phyloP scores from a whole-genome alignment of 2,888 invertebrate species.

The Dasysyrphus tricinctus region DNA sequence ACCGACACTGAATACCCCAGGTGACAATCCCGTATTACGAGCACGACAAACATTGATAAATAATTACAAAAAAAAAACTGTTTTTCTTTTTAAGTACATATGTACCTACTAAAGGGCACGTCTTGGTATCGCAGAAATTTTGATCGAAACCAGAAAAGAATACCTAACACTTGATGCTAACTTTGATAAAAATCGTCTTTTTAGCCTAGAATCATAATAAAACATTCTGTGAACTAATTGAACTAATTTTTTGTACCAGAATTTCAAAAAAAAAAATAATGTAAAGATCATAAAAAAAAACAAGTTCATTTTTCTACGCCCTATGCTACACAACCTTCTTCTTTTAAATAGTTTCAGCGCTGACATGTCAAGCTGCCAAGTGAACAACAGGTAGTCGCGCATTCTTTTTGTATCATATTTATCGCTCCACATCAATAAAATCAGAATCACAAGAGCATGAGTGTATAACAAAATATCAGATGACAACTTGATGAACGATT shows the following conservation, averaged over 20 bases:
- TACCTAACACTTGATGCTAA: too few relatives aligned
- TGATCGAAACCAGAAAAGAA: background rate
- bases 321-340: background rate
- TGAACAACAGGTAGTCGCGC: conserved; percentile 41
- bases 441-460: conserved; percentile 32
- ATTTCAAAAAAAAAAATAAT: background rate
- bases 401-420: conserved; percentile 40
- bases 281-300: background rate
- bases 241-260: too few relatives aligned
- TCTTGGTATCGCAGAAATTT: background rate
- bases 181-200: too few relatives aligned
- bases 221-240: too few relatives aligned
- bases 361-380: conserved; percentile 45
- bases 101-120: background rate
- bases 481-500: conserved; percentile 57
- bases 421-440: conserved; percentile 30
- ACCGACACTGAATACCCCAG: conserved; percentile 48
- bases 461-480: conserved; percentile 58
- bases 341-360: conserved; percentile 8
- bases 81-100: background rate
- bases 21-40: conserved; percentile 51
- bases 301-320: background rate
- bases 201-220: too few relatives aligned
- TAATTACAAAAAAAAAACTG: conserved; percentile 20
- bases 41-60: conserved; percentile 53